Evolutionary conservation across 2,113 vertebrate species (phyloP).

Genomic region (Pseudopipra pipra): DNA sequence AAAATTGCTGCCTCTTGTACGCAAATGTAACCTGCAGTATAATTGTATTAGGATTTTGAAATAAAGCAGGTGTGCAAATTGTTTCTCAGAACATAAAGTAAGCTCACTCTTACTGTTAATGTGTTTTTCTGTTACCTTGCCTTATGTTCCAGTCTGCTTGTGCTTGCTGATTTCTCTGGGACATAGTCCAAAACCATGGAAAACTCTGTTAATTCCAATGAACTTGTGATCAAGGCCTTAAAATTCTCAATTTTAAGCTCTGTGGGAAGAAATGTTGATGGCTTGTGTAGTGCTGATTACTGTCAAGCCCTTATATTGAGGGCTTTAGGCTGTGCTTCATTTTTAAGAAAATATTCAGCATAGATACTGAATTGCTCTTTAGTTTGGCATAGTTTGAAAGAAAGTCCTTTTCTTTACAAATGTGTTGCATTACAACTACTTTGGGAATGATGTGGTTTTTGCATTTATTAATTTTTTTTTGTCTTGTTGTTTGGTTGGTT

Average conservation of each 20-base stretch:
- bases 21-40: neutral
- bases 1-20: neutral
- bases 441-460: neutral
- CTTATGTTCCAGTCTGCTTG: neutral
- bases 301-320: neutral
- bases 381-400: neutral
- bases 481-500: neutral
- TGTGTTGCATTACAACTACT: neutral
- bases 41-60: slow-evolving; percentile 20
- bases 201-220: neutral
- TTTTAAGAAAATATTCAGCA: neutral
- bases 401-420: neutral
- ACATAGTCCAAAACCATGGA: neutral
- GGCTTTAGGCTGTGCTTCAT: neutral
- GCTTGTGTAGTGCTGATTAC: neutral
- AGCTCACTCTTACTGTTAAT: neutral
- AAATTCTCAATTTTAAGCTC: neutral
- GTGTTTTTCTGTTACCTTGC: neutral
- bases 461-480: neutral
- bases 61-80: neutral
- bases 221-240: neutral
- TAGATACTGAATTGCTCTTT: neutral
- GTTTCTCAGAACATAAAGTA: neutral
- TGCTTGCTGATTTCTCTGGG: neutral
- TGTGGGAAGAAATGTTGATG: neutral